Percentiles rank a stretch among this genome's conserved stretches.
Conservation (phyloP, 2,888 invertebrate genomes). For the Drosophila demipolita region DNA sequence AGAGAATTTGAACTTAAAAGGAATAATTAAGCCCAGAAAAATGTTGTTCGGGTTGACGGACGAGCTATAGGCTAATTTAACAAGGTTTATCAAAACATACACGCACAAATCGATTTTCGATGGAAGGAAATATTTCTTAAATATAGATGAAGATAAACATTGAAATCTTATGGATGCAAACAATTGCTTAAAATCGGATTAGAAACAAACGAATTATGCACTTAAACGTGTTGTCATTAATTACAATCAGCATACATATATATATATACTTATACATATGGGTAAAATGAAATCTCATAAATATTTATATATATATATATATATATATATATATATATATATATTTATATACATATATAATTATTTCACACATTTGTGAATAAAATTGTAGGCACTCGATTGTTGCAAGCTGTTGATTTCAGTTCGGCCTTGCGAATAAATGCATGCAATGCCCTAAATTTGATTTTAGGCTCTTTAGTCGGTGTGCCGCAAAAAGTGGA, state of each 20-base stretch:
- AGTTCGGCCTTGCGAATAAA: background rate
- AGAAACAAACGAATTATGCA: background rate
- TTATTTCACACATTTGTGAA: background rate
- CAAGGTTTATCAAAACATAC: background rate
- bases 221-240: background rate
- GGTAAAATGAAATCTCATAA: no score
- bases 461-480: background rate
- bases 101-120: background rate
- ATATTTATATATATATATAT: background rate
- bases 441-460: slow-evolving; percentile 1
- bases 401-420: slow-evolving; percentile 1
- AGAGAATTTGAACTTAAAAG: no score
- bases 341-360: background rate
- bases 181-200: background rate
- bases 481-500: background rate
- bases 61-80: background rate
- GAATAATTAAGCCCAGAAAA: no score
- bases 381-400: background rate
- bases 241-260: background rate
- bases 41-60: background rate
- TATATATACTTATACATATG: background rate
- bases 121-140: background rate
- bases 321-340: background rate
- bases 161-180: background rate
- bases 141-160: background rate